A percentile compares a stretch with the other conserved stretches of the same genome.
Evolutionary conservation across 2,888 invertebrate genomes (phyloP).

Genomic region (Trissolcus brochymenae): DNA sequence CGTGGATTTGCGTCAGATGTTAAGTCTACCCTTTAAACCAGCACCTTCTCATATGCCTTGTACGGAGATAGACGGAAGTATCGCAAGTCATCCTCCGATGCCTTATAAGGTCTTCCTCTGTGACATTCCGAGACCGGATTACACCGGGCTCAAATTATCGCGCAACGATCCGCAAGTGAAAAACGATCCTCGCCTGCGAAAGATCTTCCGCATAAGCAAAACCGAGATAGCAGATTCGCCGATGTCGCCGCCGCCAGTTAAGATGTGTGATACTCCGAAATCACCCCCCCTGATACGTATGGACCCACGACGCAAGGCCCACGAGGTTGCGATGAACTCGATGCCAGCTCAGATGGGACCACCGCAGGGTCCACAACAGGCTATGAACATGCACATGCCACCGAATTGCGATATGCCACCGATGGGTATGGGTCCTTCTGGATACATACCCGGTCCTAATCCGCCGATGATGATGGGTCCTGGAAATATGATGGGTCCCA

Average conservation of each 20-base stretch:
- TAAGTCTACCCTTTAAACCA: conserved; percentile 86
- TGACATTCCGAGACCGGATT: conserved; percentile 85
- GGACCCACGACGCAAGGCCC: conserved; percentile 72
- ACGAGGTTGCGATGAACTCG: conserved; percentile 63
- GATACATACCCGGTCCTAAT: conserved; percentile 61
- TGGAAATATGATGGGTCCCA: conserved; percentile 25
- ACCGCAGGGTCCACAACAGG: conserved; percentile 27
- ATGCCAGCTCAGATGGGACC: conserved; percentile 25
- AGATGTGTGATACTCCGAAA: conserved; percentile 75
- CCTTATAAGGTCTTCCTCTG: conserved; percentile 81
- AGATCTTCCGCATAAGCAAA: conserved; percentile 84
- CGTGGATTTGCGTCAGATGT: conserved; percentile 83
- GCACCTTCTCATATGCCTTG: conserved; percentile 90
- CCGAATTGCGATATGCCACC: conserved; percentile 23
- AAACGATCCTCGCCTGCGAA: conserved; percentile 86
- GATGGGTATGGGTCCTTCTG: conserved; percentile 30
- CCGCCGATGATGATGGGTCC: conserved; percentile 65
- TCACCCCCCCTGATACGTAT: conserved; percentile 72
- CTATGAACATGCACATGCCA: conserved; percentile 27
- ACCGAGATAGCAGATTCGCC: conserved; percentile 80
- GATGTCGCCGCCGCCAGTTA: conserved; percentile 78
- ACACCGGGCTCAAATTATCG: conserved; percentile 84
- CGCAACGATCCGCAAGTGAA: conserved; percentile 84
- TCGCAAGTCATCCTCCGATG: conserved; percentile 86
- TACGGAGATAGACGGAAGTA: conserved; percentile 90